Evolutionary conservation across 2,797 vertebrate species (phyloP), one percentile per base, ranked within the genome.

Genomic region (Lepidocolaptes lacrymiger): DNA sequence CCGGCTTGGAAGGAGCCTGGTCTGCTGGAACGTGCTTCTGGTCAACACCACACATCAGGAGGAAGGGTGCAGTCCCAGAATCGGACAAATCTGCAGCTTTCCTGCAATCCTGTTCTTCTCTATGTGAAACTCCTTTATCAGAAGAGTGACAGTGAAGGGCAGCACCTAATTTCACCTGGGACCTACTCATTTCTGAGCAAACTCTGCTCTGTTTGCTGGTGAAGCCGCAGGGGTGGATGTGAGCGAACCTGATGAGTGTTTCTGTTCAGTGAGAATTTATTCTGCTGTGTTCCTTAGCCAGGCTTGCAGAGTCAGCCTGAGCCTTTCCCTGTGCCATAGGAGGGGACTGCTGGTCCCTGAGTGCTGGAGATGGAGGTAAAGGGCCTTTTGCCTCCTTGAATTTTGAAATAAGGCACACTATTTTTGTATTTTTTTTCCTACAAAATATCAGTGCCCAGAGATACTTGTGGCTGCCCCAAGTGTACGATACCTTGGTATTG

Each of bases 11-110:
- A 44, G 58, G 58, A 59, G 46, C 23, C 41, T 9, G 27, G 52
- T 61, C 37, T 2, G 4, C 68, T 76, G 66, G 10, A 14, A 18
- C 0, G 0, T 27, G 77, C 55, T 32, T 54, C 54, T 2, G 6
- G 12, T 44, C 43, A 52, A 23, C n/a, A 36, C 48, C 15, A 1
- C 16, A 14, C 56, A 39, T 79, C 26, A 43, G 68, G 61, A 74
- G 36, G 64, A 46, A 32, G 41, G 79, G 7, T 15, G 24, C 36
- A 80, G 64, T 52, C 83, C 61, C 36, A 27, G 34, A 67, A 59
- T 1, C 0, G 2, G 49, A 34, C 32, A 48, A 34, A 34, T 34
- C 7, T 2, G 14, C 32, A 26, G 18, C 36, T 91, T 91, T 72
- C 46, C 52, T 30, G 52, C 41, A 30, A 17, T 1, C 2, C 62